Conservation (phyloP, 2,113 vertebrate species). For the Dryoscopus gambensis region DNA sequence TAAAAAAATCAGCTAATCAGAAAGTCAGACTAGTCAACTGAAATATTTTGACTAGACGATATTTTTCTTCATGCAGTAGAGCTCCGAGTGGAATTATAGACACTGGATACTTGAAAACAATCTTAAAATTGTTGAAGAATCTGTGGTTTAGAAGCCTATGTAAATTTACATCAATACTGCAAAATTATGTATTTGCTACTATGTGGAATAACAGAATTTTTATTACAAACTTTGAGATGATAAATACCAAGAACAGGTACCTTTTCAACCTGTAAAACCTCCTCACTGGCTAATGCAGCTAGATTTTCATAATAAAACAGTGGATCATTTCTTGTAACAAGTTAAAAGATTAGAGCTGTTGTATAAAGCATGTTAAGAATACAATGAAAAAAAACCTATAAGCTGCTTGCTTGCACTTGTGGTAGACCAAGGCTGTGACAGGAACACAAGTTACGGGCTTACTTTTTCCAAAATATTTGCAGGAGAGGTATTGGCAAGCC, state of each 20-base stretch:
- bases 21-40: neutral
- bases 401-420: neutral
- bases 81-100: neutral
- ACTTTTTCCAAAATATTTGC: neutral
- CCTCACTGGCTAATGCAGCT: neutral
- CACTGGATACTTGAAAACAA: neutral
- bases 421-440: neutral
- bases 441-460: accelerated
- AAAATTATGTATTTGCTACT: neutral
- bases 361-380: neutral
- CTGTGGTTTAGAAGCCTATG: neutral
- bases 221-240: neutral
- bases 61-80: neutral
- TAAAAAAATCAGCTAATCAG: neutral
- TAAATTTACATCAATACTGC: neutral
- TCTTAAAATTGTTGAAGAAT: neutral
- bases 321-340: neutral
- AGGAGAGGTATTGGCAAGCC: neutral
- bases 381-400: neutral
- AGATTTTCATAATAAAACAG: neutral
- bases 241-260: neutral
- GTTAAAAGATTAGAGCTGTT: neutral
- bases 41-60: neutral
- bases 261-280: neutral
- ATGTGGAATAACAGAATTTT: neutral